Conservation (phyloP, 2,113 vertebrate genomes). For the Pseudorasbora parva region DNA sequence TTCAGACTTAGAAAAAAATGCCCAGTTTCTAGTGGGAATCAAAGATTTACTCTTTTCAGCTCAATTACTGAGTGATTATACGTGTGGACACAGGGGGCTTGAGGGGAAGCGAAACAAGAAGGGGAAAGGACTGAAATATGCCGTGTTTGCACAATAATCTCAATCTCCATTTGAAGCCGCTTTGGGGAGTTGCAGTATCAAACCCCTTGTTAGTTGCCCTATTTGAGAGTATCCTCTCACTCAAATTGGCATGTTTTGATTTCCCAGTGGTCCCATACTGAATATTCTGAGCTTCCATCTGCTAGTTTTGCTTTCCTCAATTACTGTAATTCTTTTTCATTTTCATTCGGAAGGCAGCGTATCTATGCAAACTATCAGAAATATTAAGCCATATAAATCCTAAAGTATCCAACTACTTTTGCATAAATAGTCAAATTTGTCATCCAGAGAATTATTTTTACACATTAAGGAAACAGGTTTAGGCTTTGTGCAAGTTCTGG, state of each 20-base stretch:
- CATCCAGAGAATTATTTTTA: constrained; percentile 24
- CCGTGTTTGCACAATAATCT: constrained; percentile 56
- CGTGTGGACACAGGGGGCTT: constrained; percentile 66
- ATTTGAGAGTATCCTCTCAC: constrained; percentile 61
- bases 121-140: constrained; percentile 45
- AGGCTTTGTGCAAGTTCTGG: background rate
- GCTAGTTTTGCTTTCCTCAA: constrained; percentile 52
- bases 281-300: constrained; percentile 47
- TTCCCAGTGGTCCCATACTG: constrained; percentile 54
- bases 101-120: constrained; percentile 42
- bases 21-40: constrained; percentile 66
- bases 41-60: constrained; percentile 68
- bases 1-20: constrained; percentile 62
- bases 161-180: constrained; percentile 56
- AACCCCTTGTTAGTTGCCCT: constrained; percentile 60
- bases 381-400: constrained; percentile 18
- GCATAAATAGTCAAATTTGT: background rate
- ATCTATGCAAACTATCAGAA: constrained; percentile 27
- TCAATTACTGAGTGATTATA: constrained; percentile 72
- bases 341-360: constrained; percentile 44
- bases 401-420: background rate
- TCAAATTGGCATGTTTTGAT: constrained; percentile 63
- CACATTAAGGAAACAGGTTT: background rate
- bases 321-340: constrained; percentile 54
- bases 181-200: constrained; percentile 50